Conservation (phyloP, 1,140 invertebrate species). For the Drosophila bipectinata region DNA sequence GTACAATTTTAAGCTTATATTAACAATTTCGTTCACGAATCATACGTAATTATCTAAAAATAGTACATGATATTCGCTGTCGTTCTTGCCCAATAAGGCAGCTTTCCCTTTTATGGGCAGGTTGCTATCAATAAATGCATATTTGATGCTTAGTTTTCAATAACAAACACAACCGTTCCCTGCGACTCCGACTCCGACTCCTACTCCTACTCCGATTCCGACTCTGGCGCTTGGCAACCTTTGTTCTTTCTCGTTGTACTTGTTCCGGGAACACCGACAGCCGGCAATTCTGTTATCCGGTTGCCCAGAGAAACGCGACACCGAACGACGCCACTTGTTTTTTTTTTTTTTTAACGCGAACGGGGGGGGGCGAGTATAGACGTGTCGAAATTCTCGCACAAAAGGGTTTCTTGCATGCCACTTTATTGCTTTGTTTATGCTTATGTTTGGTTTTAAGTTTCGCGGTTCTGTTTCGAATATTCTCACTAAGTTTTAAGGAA, state of each 20-base stretch:
- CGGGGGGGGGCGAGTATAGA: background rate
- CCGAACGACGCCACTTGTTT: background rate
- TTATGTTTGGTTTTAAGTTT: background rate
- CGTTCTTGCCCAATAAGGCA: background rate
- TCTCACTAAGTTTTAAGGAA: constrained; percentile 4
- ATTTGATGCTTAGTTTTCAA: constrained; percentile 74
- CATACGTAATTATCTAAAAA: constrained; percentile 3
- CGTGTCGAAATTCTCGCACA: constrained; percentile 18
- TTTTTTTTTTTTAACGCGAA: too few relatives aligned
- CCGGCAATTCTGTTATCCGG: constrained; percentile 11
- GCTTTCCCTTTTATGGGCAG: constrained; percentile 32
- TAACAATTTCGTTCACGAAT: background rate
- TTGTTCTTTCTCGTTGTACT: background rate
- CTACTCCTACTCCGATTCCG: background rate
- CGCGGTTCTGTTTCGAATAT: background rate
- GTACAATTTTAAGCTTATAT: background rate
- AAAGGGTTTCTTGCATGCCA: constrained; percentile 27
- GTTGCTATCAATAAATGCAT: constrained; percentile 76
- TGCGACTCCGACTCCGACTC: background rate
- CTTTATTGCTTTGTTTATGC: constrained; percentile 26
- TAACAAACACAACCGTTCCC: constrained; percentile 60
- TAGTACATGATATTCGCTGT: constrained; percentile 41
- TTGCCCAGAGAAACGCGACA: constrained; percentile 32
- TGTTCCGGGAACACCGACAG: constrained; percentile 8
- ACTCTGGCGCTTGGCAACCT: constrained; percentile 54